Conservation (phyloP, 2,888 invertebrate species). For the Erannis defoliaria region DNA sequence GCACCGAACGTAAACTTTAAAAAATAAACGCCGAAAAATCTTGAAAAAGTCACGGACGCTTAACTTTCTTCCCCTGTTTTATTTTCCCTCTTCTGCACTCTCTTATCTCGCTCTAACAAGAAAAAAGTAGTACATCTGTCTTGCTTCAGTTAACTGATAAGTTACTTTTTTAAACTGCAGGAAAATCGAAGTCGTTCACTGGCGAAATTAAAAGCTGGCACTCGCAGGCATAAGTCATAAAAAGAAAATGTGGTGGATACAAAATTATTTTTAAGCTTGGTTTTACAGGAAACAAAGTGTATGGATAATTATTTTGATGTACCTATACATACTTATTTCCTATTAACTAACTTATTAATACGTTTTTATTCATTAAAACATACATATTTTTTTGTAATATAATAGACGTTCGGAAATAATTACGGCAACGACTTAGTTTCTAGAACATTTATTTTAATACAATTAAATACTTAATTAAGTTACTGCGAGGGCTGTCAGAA, state of each 20-base stretch:
- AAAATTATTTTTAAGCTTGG: slow-evolving; percentile 52
- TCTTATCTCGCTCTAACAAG: slow-evolving; percentile 51
- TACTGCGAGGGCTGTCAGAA: too few species aligned
- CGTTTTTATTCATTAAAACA: too few species aligned
- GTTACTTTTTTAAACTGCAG: slow-evolving; percentile 85
- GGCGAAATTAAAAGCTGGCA: slow-evolving; percentile 83
- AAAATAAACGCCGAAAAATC: slow-evolving; percentile 85
- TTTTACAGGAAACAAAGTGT: not conserved
- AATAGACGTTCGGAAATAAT: too few species aligned
- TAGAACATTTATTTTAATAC: too few species aligned
- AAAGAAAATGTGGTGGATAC: slow-evolving; percentile 78
- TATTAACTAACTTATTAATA: too few species aligned
- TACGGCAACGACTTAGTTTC: too few species aligned
- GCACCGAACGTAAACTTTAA: slow-evolving; percentile 78
- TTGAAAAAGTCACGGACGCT: slow-evolving; percentile 87
- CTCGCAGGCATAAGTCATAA: slow-evolving; percentile 82
- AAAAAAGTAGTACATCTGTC: slow-evolving; percentile 59
- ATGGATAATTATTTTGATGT: not conserved
- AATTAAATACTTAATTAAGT: too few species aligned
- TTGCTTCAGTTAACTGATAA: slow-evolving; percentile 80
- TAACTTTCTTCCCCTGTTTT: slow-evolving; percentile 87
- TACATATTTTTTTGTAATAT: too few species aligned
- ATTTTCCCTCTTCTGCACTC: slow-evolving; percentile 81
- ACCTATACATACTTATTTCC: too few species aligned
- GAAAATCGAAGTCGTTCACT: slow-evolving; percentile 82